Percentiles rank a stretch among this genome's conserved stretches.
These are phyloP conservation scores for Orycteropus afer DNA, from an alignment of 2,113 vertebrate species.

Conservation along the genomic window DNA sequence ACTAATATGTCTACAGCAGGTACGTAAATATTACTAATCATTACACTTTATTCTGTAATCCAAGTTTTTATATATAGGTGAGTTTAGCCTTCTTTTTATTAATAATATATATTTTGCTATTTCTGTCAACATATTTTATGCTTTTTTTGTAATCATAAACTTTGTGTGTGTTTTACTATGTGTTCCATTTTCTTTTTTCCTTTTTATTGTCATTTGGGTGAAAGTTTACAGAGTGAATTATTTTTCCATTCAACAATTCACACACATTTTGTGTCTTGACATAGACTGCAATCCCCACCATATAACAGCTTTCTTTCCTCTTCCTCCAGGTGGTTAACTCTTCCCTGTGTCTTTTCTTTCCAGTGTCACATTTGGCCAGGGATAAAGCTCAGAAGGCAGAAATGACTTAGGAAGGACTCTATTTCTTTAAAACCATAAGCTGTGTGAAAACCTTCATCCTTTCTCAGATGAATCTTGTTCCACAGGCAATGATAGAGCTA, in stretches of 20 bases:
- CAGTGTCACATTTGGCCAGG: too few relatives aligned
- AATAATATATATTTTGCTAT: not conserved
- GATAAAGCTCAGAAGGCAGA: too few relatives aligned
- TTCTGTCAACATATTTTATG: not conserved
- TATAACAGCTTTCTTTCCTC: too few relatives aligned
- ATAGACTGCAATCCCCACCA: too few relatives aligned
- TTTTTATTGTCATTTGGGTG: too few relatives aligned
- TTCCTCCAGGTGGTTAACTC: too few relatives aligned
- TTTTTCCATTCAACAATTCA: too few relatives aligned
- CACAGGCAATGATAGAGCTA: not conserved
- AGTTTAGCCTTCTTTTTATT: not conserved
- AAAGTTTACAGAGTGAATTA: not conserved
- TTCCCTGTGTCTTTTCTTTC: too few relatives aligned
- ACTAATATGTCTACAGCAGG: not conserved
- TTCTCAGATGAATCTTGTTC: not conserved
- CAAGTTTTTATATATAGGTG: not conserved
- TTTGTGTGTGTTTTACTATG: not conserved
- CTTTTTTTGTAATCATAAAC: not conserved
- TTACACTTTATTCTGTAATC: not conserved
- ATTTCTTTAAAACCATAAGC: conserved; percentile 12
- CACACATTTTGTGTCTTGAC: too few relatives aligned
- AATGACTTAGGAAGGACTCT: not conserved
- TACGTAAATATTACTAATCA: not conserved
- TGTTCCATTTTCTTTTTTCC: not conserved
- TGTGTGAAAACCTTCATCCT: not conserved